phyloP scores from a whole-genome alignment of 1,140 invertebrate genomes.

The Samia ricini region DNA sequence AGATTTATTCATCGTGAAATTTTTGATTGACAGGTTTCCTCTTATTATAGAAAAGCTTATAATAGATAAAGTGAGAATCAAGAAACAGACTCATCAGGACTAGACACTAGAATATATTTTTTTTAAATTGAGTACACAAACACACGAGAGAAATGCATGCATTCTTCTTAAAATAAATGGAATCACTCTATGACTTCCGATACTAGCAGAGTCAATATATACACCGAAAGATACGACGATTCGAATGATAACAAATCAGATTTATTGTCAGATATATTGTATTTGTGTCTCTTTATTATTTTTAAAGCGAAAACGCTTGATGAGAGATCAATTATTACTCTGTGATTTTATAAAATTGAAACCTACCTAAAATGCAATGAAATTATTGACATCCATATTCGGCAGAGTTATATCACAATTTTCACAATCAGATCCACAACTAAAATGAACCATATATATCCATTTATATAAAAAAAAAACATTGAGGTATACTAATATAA shows the following conservation, averaged over 20 bases:
- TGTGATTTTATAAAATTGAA: slow-evolving; percentile 16
- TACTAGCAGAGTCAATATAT: slow-evolving; percentile 59
- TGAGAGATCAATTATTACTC: slow-evolving; percentile 29
- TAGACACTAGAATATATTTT: slow-evolving; percentile 68
- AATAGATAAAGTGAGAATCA: slow-evolving; percentile 58
- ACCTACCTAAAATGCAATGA: slow-evolving; percentile 1
- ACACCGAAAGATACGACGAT: slow-evolving; percentile 45
- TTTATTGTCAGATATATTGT: neutral
- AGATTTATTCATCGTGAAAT: neutral
- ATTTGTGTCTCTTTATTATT: neutral
- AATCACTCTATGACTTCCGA: slow-evolving; percentile 71
- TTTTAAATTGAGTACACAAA: slow-evolving; percentile 70
- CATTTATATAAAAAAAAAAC: slow-evolving; percentile 27
- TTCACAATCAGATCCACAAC: slow-evolving; percentile 37
- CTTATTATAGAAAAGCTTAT: slow-evolving; percentile 52
- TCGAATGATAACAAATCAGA: slow-evolving; percentile 10
- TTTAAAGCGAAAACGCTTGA: neutral
- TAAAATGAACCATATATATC: slow-evolving; percentile 32
- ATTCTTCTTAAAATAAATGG: slow-evolving; percentile 76
- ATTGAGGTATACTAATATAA: slow-evolving; percentile 31
- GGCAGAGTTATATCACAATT: slow-evolving; percentile 37
- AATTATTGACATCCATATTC: slow-evolving; percentile 5
- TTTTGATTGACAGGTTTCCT: slow-evolving; percentile 47
- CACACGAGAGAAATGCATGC: slow-evolving; percentile 74
- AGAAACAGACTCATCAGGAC: slow-evolving; percentile 59